A percentile compares a stretch with the other conserved stretches of the same genome.
Evolutionary conservation across 2,888 invertebrate genomes (phyloP).

Genomic region (Clusia tigrina): DNA sequence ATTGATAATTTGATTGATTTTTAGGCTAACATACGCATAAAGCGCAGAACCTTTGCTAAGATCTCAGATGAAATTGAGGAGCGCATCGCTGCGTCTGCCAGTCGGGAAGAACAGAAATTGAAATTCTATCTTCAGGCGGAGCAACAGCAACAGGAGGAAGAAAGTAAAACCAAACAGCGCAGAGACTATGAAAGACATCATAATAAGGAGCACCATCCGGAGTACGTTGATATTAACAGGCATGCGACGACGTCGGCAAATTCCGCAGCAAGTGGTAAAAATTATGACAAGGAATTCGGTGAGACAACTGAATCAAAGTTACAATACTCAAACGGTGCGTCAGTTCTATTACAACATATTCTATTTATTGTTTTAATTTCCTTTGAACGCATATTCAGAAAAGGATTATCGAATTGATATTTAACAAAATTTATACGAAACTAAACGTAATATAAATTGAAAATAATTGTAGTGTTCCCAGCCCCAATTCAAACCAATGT

Average conservation of each 20-base stretch:
- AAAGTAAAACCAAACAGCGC: slow-evolving; percentile 25
- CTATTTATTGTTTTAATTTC: not conserved
- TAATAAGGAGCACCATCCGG: slow-evolving; percentile 18
- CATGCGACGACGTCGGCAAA: slow-evolving; percentile 25
- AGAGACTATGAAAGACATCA: slow-evolving; percentile 31
- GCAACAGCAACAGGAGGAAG: slow-evolving; percentile 32
- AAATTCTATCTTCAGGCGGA: slow-evolving; percentile 48
- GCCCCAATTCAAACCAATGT: not conserved
- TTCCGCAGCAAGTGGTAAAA: slow-evolving; percentile 36
- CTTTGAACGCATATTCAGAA: too few species aligned
- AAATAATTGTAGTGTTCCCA: not conserved
- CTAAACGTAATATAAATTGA: not conserved
- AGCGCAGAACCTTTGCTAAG: slow-evolving; percentile 74
- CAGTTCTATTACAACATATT: slow-evolving; percentile 1
- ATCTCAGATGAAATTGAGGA: slow-evolving; percentile 82
- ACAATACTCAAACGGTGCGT: slow-evolving; percentile 60
- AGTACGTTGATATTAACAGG: slow-evolving; percentile 13
- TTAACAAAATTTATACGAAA: too few species aligned
- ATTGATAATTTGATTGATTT: slow-evolving; percentile 9
- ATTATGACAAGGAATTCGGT: slow-evolving; percentile 54
- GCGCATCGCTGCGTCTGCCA: slow-evolving; percentile 71
- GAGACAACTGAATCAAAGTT: slow-evolving; percentile 58
- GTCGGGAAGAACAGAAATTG: slow-evolving; percentile 63
- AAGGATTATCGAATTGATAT: too few species aligned
- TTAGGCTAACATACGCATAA: slow-evolving; percentile 70